phyloP scores from a whole-genome alignment of 2,113 vertebrate genomes.

The Seriola dumerili region DNA sequence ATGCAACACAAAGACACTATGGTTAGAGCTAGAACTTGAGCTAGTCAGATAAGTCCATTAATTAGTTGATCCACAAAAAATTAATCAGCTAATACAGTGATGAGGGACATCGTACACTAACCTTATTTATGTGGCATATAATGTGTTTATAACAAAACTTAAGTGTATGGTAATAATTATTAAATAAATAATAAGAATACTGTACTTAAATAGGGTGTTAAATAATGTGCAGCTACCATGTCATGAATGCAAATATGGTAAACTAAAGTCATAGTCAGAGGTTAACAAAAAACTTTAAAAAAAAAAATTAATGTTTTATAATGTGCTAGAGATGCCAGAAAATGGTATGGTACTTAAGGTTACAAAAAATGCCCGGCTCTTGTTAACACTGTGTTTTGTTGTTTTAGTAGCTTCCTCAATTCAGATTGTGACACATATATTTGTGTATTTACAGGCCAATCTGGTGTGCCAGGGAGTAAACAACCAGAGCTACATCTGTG shows the following conservation, averaged over 20 bases:
- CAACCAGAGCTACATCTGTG: conserved; percentile 96
- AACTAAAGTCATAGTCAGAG: not conserved
- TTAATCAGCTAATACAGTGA: too few relatives aligned
- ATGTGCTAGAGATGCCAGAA: not conserved
- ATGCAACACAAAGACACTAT: not conserved
- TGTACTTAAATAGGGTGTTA: not conserved
- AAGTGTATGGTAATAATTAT: too few relatives aligned
- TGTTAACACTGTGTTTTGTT: not conserved
- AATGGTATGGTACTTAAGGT: not conserved
- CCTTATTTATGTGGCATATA: too few relatives aligned
- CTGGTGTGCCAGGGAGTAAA: conserved; percentile 91
- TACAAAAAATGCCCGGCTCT: too few relatives aligned
- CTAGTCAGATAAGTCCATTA: too few relatives aligned
- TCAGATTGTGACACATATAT: not conserved
- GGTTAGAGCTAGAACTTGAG: too few relatives aligned
- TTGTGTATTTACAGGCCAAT: conserved; percentile 84
- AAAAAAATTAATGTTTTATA: not conserved
- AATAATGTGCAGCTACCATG: not conserved
- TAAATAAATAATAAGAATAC: not conserved
- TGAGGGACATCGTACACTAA: too few relatives aligned
- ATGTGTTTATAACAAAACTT: too few relatives aligned
- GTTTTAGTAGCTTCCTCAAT: not conserved
- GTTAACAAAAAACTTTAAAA: not conserved
- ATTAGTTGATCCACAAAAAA: too few relatives aligned
- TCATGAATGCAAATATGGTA: not conserved